Base-by-base conservation (phyloP, 2,113 vertebrate species). In the Nothobranchius furzeri region DNA sequence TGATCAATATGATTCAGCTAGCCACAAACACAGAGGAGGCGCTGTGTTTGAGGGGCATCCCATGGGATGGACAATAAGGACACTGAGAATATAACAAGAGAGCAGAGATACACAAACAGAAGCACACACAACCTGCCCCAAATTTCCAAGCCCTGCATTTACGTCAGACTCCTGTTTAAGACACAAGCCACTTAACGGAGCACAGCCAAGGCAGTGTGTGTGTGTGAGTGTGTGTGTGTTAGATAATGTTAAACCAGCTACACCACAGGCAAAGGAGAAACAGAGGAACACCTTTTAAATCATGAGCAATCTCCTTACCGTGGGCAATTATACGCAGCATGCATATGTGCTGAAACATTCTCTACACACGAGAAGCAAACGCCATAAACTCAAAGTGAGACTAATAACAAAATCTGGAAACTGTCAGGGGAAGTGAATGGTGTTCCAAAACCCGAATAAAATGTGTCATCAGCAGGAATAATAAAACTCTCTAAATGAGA, bases 1-100 rank as follows among this genome's bases (percentile, higher is more conserved):
- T 85, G 87, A 91, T 91, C 88, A 88, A 92, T 89, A 90, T 72
- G 85, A 80, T 86, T 73, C 76, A 91, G 83, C 78, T 75, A 73
- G 84, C 79, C 82, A 88, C 82, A 85, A 85, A 87, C 80, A 81
- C 73, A 82, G 58, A 85, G 67, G 60, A 60, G 63, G 75, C 51
- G 45, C 69, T 70, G 73, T 73, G 73, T 67, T 60, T 56, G 55
- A 43, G 57, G 59, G 70, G 71, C 53, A 72, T 84, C 83, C 83
- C 79, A 60, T 46, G 82, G 67, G 85, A 77, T 60, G 73, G 70
- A 85, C 80, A 88, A 89, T 89, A 89, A 89, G 88, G 87, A 88
- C 84, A 87, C 68, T 75, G 81, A 85, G 79, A 90, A 87, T 85
- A 88, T 87, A 89, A 87, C 70, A 78, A 12, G 65, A 60, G 63